These are phyloP conservation scores for Pachydiplax longipennis DNA, from an alignment of 2,888 invertebrate genomes.

Conservation along the genomic window DNA sequence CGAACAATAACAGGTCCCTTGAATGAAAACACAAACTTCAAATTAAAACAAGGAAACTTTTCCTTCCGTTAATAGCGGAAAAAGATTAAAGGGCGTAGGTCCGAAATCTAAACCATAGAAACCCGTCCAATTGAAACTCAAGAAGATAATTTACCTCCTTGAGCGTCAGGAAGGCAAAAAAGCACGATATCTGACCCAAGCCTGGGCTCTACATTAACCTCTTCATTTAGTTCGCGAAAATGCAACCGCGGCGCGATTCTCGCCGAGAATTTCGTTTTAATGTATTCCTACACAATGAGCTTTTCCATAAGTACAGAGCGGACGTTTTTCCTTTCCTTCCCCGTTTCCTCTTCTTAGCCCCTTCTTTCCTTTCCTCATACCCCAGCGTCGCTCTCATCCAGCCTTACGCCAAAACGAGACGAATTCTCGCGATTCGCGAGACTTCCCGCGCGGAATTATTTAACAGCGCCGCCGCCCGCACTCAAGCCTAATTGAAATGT, in stretches of 20 bases:
- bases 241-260: not conserved
- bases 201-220: not conserved
- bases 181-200: not conserved
- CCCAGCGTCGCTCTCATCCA: not conserved
- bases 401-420: not conserved
- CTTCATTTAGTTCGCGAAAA: not conserved
- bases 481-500: constrained; percentile 9
- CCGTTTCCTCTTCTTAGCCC: not conserved
- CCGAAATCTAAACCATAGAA: not conserved
- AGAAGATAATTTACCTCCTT: not conserved
- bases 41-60: not conserved
- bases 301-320: not conserved
- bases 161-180: not conserved
- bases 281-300: not conserved
- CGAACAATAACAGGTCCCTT: no score
- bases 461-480: constrained; percentile 18
- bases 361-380: not conserved
- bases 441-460: constrained; percentile 24
- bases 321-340: not conserved
- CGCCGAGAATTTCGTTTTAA: not conserved
- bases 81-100: not conserved
- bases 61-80: not conserved
- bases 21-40: no score
- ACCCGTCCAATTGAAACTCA: not conserved
- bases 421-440: not conserved